Base-by-base conservation (phyloP, 2,888 invertebrate species). In the Heliconius sara region DNA sequence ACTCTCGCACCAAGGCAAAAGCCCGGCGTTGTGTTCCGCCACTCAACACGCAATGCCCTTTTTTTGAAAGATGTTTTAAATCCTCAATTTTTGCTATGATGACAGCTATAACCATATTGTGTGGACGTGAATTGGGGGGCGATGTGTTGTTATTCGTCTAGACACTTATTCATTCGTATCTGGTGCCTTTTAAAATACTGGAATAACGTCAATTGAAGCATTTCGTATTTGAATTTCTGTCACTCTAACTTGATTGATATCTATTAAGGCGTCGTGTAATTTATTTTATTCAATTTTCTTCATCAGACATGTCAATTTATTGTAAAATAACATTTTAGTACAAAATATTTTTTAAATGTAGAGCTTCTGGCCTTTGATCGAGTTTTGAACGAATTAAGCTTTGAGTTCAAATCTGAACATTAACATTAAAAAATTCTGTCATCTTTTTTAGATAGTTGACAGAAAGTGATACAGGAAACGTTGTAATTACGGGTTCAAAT, bases 11-110 rank as follows among this genome's bases (percentile, higher is more conserved):
- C 39, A 39, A 39, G 39, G 10, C 10, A 39, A 39, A 9, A 39
- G 9, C 39, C 39, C 39, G 39, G 39, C 39, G 39, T 39, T 39
- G 39, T 39, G 39, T 39, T 39, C 10, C 39, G 39, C 39, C 39
- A 39, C 39, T 39, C 39, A 39, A 39, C 39, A 39, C 39, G 39
- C 39, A 9, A 39, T 39, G 1, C 39, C n/a, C n/a, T n/a, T n/a
- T n/a, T n/a, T n/a, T n/a, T n/a, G n/a, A n/a, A n/a, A n/a, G n/a
- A n/a, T 34, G 43, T 13, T 13, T 13, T 13, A 4, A 22, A 52
- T 92, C 90, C 87, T 89, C 90, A 89, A 93, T 92, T 91, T 90
- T 87, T 89, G 89, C 75, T 91, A 89, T 91, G 93, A 94, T 92
- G 90, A 90, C 89, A 88, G 84, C 86, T 87, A 85, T 93, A 91